These are phyloP conservation scores for Cinara cedri DNA, from an alignment of 2,888 invertebrate species.

Conservation along the genomic window DNA sequence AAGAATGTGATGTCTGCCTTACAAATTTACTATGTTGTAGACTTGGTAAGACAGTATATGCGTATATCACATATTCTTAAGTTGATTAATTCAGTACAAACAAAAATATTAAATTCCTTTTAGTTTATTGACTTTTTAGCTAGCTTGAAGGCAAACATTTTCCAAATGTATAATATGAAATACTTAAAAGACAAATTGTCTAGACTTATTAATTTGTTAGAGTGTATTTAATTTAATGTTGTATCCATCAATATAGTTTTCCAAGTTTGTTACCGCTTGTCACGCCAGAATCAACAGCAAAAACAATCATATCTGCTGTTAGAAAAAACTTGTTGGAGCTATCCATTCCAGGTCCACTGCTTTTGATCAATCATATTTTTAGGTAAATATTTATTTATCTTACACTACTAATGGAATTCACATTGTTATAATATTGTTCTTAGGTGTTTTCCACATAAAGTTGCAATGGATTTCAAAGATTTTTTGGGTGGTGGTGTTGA, in stretches of 20 bases:
- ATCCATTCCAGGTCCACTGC: constrained; percentile 70
- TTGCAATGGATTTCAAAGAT: constrained; percentile 36
- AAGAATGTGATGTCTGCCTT: too few relatives aligned
- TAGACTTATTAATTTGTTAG: not conserved
- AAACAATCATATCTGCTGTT: constrained; percentile 72
- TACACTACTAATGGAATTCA: not conserved
- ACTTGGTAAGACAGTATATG: too few relatives aligned
- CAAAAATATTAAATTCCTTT: too few relatives aligned
- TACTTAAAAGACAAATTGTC: too few relatives aligned
- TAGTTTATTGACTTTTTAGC: too few relatives aligned
- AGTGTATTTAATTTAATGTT: not conserved
- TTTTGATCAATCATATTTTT: constrained; percentile 66
- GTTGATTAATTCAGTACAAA: too few relatives aligned
- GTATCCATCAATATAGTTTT: constrained; percentile 64
- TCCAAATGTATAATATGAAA: too few relatives aligned
- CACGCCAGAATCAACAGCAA: constrained; percentile 70
- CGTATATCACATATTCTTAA: too few relatives aligned
- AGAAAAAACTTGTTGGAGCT: constrained; percentile 69
- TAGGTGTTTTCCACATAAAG: constrained; percentile 45
- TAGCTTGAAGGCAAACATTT: too few relatives aligned
- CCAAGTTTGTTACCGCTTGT: constrained; percentile 71
- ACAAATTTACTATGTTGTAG: too few relatives aligned
- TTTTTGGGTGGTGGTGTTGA: constrained; percentile 47
- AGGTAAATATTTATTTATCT: constrained; percentile 61
- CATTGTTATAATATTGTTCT: not conserved